phyloP scores from a whole-genome alignment of 2,797 vertebrate genomes.

The Cryptoblepharus egeriae region DNA sequence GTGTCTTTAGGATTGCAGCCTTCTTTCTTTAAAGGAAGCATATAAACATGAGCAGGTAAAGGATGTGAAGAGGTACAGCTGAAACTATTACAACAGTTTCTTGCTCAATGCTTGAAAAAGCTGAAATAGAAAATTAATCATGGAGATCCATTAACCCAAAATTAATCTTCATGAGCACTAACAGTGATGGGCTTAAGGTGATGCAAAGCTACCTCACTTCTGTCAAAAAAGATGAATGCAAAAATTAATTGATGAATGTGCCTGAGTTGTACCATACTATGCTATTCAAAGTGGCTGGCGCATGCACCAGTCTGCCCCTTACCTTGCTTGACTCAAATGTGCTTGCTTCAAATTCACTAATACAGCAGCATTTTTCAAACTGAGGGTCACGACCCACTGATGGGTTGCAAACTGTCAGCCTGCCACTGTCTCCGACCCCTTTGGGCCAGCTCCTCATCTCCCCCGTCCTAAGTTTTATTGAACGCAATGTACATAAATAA shows the following conservation, averaged over 20 bases:
- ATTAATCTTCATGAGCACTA: constrained; percentile 45
- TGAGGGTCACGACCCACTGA: no score
- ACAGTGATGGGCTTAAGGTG: constrained; percentile 35
- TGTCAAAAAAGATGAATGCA: not conserved
- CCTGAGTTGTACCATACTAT: not conserved
- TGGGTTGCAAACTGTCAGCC: no score
- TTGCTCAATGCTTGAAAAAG: fast-evolving
- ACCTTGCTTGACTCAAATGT: not conserved
- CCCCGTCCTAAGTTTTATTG: no score
- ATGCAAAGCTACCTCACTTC: not conserved
- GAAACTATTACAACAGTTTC: not conserved
- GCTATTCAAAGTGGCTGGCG: not conserved
- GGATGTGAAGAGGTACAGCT: not conserved
- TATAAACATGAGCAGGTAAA: not conserved
- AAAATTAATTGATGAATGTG: not conserved
- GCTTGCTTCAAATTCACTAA: no score
- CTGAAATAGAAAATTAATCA: constrained; percentile 22
- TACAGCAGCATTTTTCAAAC: no score
- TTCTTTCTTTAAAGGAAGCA: not conserved
- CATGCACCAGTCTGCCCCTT: not conserved
- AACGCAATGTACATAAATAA: no score
- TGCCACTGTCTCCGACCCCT: no score
- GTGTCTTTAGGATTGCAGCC: no score
- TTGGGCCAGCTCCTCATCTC: no score
- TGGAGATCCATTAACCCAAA: not conserved